Conservation (phyloP, 2,888 invertebrate genomes). For the Petrophora chlorosata region DNA sequence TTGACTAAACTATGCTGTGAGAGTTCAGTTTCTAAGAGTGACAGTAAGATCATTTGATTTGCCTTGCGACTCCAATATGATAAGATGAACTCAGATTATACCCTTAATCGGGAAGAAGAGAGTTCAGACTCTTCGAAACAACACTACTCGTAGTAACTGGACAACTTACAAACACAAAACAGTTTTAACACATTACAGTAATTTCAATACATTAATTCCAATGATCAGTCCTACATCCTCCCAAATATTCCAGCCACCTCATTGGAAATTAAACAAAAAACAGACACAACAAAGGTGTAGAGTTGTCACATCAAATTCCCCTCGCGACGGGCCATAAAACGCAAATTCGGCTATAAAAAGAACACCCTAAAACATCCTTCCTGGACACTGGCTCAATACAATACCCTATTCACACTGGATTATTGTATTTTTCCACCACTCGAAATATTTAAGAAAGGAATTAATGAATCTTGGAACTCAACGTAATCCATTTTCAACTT, state of each 20-base stretch:
- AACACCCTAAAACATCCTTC: conserved; percentile 79
- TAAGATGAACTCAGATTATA: too few species aligned
- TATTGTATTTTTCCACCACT: conserved; percentile 82
- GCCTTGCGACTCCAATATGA: too few species aligned
- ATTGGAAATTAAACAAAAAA: conserved; percentile 42
- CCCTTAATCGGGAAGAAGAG: too few species aligned
- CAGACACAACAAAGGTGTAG: conserved; percentile 59
- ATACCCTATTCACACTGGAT: conserved; percentile 76
- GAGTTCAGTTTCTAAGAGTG: too few species aligned
- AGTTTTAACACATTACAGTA: too few species aligned
- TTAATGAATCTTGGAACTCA: conserved; percentile 64
- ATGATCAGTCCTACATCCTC: background rate
- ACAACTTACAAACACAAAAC: too few species aligned
- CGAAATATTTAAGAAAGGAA: conserved; percentile 78
- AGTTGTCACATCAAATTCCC: conserved; percentile 73
- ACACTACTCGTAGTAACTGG: too few species aligned
- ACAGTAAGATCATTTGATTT: too few species aligned
- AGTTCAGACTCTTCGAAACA: too few species aligned
- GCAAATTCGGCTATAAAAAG: conserved; percentile 83
- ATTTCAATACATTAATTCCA: too few species aligned
- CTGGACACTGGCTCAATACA: conserved; percentile 83
- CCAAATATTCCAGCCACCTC: background rate
- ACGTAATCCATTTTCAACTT: conserved; percentile 51
- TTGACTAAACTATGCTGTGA: too few species aligned
- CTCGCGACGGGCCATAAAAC: conserved; percentile 77